Base-by-base conservation (phyloP, 2,113 vertebrate genomes). In the Melanerpes aurifrons region DNA sequence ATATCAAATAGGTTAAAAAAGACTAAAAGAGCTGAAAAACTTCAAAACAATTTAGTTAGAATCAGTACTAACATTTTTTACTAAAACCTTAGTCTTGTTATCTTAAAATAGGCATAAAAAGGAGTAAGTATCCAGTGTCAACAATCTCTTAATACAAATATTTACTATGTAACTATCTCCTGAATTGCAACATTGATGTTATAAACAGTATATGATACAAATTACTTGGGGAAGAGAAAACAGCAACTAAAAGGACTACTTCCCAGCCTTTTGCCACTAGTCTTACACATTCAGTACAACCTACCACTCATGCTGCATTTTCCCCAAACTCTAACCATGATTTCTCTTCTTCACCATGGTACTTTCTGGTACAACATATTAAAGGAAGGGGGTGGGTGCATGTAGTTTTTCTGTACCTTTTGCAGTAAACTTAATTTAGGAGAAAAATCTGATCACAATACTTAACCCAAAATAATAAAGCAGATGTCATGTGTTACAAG, bases 331-430 rank as follows among this genome's bases (percentile, higher is more conserved):
- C 53, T 90, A 64, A 87, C 31, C 28, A 28, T 47, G 37, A 37
- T 86, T 79, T 83, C 32, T 90, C 67, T 48, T 89, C 50, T 83
- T 82, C 58, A 76, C 26, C 53, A 37, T 58, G 63, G 47, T 54
- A 81, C 66, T 63, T 90, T 81, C 74, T 92, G 35, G 54, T 90
- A 85, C 66, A 90, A 73, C 25, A 68, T 84, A 84, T 13, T 82
- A 22, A 32, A 56, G 45, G 25, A 82, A 78, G 9, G 22, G 32
- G 7, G 47, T 15, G 26, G 12, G 43, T 73, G 25, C 75, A 50
- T 57, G 45, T 73, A 81, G 87, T 73, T 92, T 76, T 84, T n/a
- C 76, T 84, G 50, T 8, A 87, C 48, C 64, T 90, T 87, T 87
- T 75, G 26, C 76, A 75, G 2, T 76, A 35, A 94, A 90, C 40